Evolutionary conservation across 2,113 vertebrate genomes (phyloP).

Genomic region (Nymphicus hollandicus): DNA sequence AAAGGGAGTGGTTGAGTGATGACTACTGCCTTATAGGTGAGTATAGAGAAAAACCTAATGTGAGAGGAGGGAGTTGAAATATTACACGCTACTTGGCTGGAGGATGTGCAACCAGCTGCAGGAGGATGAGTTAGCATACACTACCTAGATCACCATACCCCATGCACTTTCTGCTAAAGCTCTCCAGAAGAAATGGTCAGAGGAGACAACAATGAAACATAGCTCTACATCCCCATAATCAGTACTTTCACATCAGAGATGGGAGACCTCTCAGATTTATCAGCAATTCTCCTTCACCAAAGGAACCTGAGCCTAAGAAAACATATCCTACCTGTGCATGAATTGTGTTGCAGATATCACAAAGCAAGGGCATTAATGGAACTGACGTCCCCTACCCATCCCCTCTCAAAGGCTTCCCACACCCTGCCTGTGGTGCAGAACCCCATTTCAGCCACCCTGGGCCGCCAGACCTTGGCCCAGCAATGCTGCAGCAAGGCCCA

Average conservation of each 20-base stretch:
- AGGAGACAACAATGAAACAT: neutral
- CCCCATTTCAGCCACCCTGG: neutral
- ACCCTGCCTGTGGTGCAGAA: neutral
- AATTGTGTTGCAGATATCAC: accelerated
- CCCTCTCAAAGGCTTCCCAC: accelerated
- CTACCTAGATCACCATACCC: neutral
- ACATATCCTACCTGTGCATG: accelerated
- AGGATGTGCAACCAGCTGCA: neutral
- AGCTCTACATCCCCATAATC: neutral
- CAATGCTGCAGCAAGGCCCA: accelerated
- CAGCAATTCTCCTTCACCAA: neutral
- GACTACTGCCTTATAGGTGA: neutral
- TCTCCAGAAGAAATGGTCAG: neutral
- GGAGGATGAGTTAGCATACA: neutral
- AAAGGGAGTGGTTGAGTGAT: neutral
- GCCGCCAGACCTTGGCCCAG: neutral
- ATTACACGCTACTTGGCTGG: accelerated
- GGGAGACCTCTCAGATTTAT: neutral
- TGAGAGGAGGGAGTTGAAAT: neutral
- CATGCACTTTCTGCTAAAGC: neutral
- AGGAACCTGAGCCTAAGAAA: neutral
- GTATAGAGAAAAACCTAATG: neutral
- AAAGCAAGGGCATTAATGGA: neutral
- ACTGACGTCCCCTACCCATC: neutral
- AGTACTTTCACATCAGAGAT: neutral